Evolutionary conservation across 2,113 vertebrate genomes (phyloP).

Genomic region (Mormyrus lacerda): DNA sequence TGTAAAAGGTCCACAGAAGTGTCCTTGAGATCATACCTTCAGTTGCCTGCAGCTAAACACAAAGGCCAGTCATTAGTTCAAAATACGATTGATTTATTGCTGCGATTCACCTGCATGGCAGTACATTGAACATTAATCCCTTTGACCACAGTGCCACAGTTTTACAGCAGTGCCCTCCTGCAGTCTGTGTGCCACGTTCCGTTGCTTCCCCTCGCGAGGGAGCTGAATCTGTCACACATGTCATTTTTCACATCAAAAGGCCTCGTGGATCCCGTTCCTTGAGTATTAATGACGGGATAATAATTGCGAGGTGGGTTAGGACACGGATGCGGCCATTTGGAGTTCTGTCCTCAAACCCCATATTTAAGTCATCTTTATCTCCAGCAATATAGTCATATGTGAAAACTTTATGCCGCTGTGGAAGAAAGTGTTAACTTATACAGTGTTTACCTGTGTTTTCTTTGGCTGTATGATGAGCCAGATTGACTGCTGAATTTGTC

Average conservation of each 20-base stretch:
- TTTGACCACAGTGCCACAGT: neutral
- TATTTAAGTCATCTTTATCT: neutral
- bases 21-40: neutral
- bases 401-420: neutral
- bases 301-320: neutral
- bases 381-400: neutral
- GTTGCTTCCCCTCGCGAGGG: neutral
- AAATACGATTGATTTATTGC: neutral
- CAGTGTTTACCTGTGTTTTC: neutral
- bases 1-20: neutral
- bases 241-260: neutral
- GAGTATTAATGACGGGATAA: neutral
- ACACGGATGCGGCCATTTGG: neutral
- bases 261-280: neutral
- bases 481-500: neutral
- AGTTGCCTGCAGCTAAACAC: neutral
- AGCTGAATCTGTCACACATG: neutral
- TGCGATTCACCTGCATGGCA: neutral
- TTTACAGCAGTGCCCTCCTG: neutral
- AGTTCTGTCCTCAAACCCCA: neutral
- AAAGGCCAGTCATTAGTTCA: neutral
- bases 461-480: neutral
- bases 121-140: neutral
- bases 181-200: neutral
- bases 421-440: neutral